A percentile compares a stretch with the other conserved stretches of the same genome.
phyloP scores from a whole-genome alignment of 2,113 vertebrate species.

The Salvelinus fontinalis region DNA sequence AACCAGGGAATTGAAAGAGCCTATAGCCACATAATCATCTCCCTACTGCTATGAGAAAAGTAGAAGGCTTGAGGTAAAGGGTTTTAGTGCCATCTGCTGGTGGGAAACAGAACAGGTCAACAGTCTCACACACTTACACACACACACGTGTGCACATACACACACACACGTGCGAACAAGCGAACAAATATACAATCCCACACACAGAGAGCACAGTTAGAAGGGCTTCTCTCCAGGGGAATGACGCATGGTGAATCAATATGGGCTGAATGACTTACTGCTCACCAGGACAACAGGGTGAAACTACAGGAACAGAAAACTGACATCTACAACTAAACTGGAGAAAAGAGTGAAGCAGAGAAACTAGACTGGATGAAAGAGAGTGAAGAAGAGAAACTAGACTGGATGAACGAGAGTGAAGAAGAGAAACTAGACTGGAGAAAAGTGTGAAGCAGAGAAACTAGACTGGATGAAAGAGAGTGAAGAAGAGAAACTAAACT shows the following conservation, averaged over 20 bases:
- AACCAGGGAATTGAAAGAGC: not conserved
- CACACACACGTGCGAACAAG: not conserved
- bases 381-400: no score
- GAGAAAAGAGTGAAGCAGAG: no score
- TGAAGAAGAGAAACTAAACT: no score
- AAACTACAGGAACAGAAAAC: not conserved
- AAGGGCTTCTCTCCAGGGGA: not conserved
- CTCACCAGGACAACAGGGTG: not conserved
- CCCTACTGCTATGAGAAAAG: no score
- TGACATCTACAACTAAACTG: not conserved
- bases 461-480: no score
- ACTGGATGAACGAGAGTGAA: no score
- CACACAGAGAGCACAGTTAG: not conserved
- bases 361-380: no score
- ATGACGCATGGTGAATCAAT: conserved; percentile 14
- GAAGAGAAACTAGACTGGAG: no score
- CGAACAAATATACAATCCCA: not conserved
- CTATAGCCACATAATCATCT: not conserved
- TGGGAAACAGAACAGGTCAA: conserved; percentile 1
- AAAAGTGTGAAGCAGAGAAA: no score
- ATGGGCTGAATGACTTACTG: conserved; percentile 1
- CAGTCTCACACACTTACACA: not conserved
- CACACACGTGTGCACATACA: not conserved
- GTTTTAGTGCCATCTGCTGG: conserved; percentile 55
- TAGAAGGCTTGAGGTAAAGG: conserved; percentile 3